phyloP scores from a whole-genome alignment of 2,113 vertebrate species.

The Todiramphus chloris region DNA sequence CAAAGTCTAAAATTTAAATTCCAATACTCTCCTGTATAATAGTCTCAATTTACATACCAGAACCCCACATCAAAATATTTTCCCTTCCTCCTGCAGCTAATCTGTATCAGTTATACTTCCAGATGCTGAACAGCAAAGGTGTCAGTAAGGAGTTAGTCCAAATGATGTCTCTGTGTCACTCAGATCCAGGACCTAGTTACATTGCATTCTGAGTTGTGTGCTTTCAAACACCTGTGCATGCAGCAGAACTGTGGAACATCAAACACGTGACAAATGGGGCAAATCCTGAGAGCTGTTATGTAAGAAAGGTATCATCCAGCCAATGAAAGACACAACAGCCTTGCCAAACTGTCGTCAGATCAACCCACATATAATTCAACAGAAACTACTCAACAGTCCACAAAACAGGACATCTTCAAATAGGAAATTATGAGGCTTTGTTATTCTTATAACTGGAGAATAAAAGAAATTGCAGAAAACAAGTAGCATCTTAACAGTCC shows the following conservation, averaged over 20 bases:
- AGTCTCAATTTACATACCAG: neutral
- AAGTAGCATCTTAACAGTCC: neutral
- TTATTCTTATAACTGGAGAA: neutral
- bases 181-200: neutral
- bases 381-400: neutral
- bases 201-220: neutral
- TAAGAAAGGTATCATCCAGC: neutral
- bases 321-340: neutral
- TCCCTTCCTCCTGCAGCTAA: neutral
- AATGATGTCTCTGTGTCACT: neutral
- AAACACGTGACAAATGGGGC: neutral
- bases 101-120: neutral
- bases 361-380: neutral
- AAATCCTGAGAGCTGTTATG: accelerated
- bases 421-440: neutral
- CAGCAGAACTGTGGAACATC: neutral
- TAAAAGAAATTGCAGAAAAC: neutral
- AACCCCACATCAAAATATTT: neutral
- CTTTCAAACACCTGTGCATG: neutral
- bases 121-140: neutral
- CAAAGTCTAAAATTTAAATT: neutral
- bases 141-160: neutral
- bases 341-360: neutral
- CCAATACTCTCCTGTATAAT: neutral
- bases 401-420: neutral